Evolutionary conservation across 2,888 invertebrate genomes (phyloP).

Genomic region (Tetramorium bicarinatum): DNA sequence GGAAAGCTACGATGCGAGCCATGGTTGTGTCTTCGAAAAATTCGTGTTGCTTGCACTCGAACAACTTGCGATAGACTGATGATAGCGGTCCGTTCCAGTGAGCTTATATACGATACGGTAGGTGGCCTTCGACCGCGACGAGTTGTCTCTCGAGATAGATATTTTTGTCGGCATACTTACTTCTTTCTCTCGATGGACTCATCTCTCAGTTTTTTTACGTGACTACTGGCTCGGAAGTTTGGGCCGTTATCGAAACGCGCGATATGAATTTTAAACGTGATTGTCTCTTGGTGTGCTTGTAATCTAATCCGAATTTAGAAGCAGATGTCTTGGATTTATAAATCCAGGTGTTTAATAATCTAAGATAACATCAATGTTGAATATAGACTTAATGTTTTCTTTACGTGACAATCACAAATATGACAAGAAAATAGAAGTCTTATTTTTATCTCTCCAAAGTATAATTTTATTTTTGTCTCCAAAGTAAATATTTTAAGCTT

Average conservation of each 20-base stretch:
- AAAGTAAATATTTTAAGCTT: neutral
- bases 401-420: neutral
- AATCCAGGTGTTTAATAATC: neutral
- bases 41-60: constrained; percentile 9
- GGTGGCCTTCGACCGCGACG: constrained; percentile 46
- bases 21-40: constrained; percentile 20
- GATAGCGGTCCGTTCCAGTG: neutral
- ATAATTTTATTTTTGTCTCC: constrained; percentile 1
- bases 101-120: constrained; percentile 64
- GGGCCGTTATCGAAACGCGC: neutral
- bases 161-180: constrained; percentile 28
- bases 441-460: neutral
- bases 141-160: neutral
- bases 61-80: constrained; percentile 40
- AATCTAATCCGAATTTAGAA: constrained; percentile 2
- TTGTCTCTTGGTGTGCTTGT: neutral
- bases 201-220: constrained; percentile 3
- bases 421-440: neutral
- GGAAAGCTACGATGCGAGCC: constrained; percentile 52
- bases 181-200: constrained; percentile 10
- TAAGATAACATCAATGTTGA: neutral
- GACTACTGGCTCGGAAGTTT: neutral
- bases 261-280: constrained; percentile 20
- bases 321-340: neutral
- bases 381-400: neutral